Percentiles rank a stretch among this genome's conserved stretches.
Conservation (phyloP, 2,888 invertebrate genomes). For the Mesorhabditis spiculigera region DNA sequence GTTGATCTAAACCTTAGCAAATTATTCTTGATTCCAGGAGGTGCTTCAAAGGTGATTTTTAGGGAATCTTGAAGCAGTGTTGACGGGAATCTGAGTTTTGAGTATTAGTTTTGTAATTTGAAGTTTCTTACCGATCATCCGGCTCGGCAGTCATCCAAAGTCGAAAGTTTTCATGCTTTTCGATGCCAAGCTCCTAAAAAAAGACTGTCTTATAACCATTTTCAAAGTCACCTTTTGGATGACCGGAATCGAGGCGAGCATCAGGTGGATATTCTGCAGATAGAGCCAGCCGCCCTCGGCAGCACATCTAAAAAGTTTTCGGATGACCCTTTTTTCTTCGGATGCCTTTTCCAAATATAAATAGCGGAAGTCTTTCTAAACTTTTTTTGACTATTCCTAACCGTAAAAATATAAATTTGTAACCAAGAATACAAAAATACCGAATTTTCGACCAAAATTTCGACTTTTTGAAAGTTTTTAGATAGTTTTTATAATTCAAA, state of each 20-base stretch:
- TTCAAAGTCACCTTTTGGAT: conserved; percentile 66
- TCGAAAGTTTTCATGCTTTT: conserved; percentile 67
- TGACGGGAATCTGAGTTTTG: conserved; percentile 22
- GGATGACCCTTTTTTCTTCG: too few species aligned
- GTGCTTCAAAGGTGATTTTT: conserved; percentile 63
- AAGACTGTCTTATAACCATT: not conserved
- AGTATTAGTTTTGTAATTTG: not conserved
- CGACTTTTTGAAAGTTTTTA: too few species aligned
- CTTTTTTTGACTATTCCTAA: too few species aligned
- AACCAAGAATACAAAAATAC: too few species aligned
- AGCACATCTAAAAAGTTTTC: conserved; percentile 52
- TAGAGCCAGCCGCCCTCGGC: conserved; percentile 74
- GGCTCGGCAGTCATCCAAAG: conserved; percentile 85
- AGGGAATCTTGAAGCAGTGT: conserved; percentile 42
- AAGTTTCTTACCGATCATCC: conserved; percentile 63
- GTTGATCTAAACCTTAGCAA: conserved; percentile 60
- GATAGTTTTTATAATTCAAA: too few species aligned
- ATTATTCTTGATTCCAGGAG: conserved; percentile 75
- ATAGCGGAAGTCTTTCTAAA: too few species aligned
- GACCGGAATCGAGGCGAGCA: conserved; percentile 71
- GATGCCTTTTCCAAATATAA: too few species aligned
- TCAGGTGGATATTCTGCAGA: conserved; percentile 77
- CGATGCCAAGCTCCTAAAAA: conserved; percentile 64
- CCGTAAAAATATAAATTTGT: too few species aligned
- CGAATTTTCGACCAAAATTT: too few species aligned